phyloP scores from a whole-genome alignment of 2,888 invertebrate genomes.

The Diarsia dahlii region DNA sequence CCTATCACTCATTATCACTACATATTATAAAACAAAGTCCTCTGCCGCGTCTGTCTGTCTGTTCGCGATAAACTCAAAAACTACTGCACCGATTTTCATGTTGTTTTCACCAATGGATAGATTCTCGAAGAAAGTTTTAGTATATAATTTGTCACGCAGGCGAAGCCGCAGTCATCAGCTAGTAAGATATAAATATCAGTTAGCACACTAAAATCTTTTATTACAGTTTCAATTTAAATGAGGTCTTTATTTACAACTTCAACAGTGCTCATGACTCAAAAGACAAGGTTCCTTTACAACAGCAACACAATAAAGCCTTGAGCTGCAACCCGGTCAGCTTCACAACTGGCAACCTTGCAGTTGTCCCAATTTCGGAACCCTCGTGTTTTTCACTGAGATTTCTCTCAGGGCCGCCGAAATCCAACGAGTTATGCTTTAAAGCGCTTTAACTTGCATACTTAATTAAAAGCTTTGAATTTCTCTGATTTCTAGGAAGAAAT shows the following conservation, averaged over 20 bases:
- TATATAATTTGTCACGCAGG: too few species aligned
- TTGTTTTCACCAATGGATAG: too few species aligned
- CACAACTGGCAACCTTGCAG: conserved; percentile 17
- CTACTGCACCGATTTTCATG: too few species aligned
- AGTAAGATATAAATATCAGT: neutral
- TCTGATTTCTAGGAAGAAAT: neutral
- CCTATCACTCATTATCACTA: too few species aligned
- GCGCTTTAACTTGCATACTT: conserved; percentile 53
- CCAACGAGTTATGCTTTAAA: conserved; percentile 38
- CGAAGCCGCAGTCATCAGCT: too few species aligned
- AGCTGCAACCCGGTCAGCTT: conserved; percentile 13
- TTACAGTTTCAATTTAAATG: neutral
- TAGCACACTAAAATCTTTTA: neutral
- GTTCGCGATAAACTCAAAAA: too few species aligned
- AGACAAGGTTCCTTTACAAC: neutral
- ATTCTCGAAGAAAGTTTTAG: too few species aligned
- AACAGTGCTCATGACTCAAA: neutral
- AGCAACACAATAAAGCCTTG: conserved; percentile 9
- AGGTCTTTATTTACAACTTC: neutral
- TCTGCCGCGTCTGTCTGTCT: too few species aligned
- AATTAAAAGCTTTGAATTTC: conserved; percentile 50
- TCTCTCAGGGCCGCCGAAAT: conserved; percentile 37
- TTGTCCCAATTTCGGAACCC: conserved; percentile 46
- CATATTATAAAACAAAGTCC: too few species aligned
- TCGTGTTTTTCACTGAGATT: conserved; percentile 40